Evolutionary conservation across 2,888 invertebrate genomes (phyloP), one percentile per base, ranked within the genome.

Genomic region (Drosophila lutescens): DNA sequence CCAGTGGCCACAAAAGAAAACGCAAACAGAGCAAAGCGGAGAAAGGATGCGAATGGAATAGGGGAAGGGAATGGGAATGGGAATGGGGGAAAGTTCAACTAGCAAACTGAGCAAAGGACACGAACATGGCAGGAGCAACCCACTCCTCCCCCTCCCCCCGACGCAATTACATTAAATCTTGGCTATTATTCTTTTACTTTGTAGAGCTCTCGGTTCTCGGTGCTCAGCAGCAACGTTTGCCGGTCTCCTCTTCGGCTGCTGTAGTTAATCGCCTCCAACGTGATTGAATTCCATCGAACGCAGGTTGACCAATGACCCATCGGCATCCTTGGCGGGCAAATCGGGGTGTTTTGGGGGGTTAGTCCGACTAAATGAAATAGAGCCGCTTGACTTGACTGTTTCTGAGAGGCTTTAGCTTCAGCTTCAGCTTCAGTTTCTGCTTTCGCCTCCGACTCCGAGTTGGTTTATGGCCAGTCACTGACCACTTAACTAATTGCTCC

Each of bases 251-350:
- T 54, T 47, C 59, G 56, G 61, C 70, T 80, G 65, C 77, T 84
- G 88, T 77, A 82, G 86, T 84, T 89, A 90, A 90, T 89, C 89
- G 86, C 77, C 82, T 83, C 77, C 87, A 82, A 88, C 79, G 83
- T 84, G 87, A 90, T 90, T 89, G 83, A 86, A 82, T 89, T 86
- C 84, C 79, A 88, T 84, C 88, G 86, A 87, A 84, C 74, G 75
- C 86, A 87, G 83, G 86, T 84, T 79, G 65, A 74, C 62, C 69
- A 65, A 65, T 59, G 46, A 20, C 47, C 46, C 43, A 43, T 43
- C 43, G 38, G 60, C 41, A 56, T 47, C 47, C 62, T 41, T 47
- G 30, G 61, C n/a, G 44, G 32, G 38, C 41, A 23, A 9, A 15
- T 2, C 13, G 36, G 34, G 12, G 34, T 4, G 12, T 12, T 34